These are phyloP conservation scores for Piezodorus guildinii DNA, from an alignment of 1,140 invertebrate genomes.

Conservation along the genomic window DNA sequence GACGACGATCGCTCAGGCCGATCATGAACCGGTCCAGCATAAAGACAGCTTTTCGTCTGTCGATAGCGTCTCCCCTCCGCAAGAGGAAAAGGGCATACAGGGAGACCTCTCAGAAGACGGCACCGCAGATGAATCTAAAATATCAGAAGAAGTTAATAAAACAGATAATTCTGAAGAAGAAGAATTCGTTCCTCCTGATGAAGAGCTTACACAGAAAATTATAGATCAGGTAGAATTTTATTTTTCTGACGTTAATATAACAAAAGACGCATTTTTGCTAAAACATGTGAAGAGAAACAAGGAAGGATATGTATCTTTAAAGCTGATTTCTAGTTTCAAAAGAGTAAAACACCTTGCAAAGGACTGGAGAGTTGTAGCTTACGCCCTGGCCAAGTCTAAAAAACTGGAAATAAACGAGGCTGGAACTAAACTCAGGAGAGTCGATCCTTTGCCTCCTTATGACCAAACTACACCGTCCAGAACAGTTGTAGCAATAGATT, in stretches of 20 bases:
- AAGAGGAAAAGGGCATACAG: conserved; percentile 41
- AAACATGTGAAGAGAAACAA: conserved; percentile 91
- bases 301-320: conserved; percentile 87
- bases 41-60: conserved; percentile 49
- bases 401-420: conserved; percentile 81
- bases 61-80: conserved; percentile 46
- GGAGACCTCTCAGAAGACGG: conserved; percentile 48
- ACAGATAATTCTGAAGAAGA: conserved; percentile 28
- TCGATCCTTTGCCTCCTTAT: conserved; percentile 72
- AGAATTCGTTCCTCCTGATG: conserved; percentile 42
- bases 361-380: conserved; percentile 84
- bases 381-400: conserved; percentile 61
- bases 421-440: conserved; percentile 78
- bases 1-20: not conserved
- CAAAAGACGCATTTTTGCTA: conserved; percentile 86
- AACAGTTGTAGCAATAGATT: conserved; percentile 74
- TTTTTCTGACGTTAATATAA: conserved; percentile 87
- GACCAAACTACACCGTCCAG: conserved; percentile 84
- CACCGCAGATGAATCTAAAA: conserved; percentile 23
- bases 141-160: conserved; percentile 17
- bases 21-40: not conserved
- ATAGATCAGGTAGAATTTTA: conserved; percentile 82
- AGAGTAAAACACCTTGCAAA: conserved; percentile 83
- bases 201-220: conserved; percentile 62
- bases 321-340: conserved; percentile 87